phyloP scores from a whole-genome alignment of 2,797 vertebrate species.

The Onychomys arenicola region DNA sequence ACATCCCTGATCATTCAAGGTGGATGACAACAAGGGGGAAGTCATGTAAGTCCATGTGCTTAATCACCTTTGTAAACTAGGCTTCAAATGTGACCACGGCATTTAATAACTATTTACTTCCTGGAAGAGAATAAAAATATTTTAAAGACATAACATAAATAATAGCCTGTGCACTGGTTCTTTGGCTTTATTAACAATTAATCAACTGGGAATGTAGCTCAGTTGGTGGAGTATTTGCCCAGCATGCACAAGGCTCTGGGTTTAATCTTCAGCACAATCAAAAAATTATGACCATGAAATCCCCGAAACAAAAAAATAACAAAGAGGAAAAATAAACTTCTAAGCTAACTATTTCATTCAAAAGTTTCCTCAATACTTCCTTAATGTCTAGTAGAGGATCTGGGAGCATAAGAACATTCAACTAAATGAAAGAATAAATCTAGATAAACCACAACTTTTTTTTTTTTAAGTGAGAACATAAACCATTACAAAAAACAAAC shows the following conservation, averaged over 20 bases:
- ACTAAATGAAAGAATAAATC: neutral
- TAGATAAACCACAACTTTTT: neutral
- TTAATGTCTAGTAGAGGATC: neutral
- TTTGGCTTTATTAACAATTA: neutral
- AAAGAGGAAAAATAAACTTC: neutral
- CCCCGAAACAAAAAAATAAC: too few species aligned
- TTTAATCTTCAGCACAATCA: neutral
- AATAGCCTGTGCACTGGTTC: neutral
- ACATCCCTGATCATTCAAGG: neutral
- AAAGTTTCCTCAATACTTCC: neutral
- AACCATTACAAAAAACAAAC: neutral
- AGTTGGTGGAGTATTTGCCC: neutral
- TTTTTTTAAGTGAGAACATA: neutral
- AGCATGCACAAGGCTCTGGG: neutral
- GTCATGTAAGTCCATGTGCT: neutral
- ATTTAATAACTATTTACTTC: conserved; percentile 4
- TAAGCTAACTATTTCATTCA: neutral
- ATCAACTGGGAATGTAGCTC: neutral
- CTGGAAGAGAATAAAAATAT: conserved; percentile 10
- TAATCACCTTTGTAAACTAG: conserved; percentile 11
- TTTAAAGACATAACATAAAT: neutral
- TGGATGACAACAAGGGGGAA: neutral
- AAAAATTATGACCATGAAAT: neutral
- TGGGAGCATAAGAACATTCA: neutral
- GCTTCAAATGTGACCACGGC: neutral